Base-by-base conservation (phyloP, 2,797 vertebrate genomes). In the Poecilia wingei region DNA sequence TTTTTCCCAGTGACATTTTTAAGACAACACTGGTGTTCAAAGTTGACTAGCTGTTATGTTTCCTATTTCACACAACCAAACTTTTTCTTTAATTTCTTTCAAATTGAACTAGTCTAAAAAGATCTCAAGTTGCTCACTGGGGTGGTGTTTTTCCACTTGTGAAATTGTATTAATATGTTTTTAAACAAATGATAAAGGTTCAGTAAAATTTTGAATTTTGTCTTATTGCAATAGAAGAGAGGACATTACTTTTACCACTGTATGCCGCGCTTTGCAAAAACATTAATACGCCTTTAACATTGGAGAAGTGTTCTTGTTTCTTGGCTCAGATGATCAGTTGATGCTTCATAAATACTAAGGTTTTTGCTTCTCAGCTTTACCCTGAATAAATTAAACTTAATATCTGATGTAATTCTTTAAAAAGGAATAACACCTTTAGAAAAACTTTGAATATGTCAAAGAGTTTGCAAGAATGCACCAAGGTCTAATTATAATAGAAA, bases 271-370 rank as follows among this genome's bases (percentile, higher is more conserved):
- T n/a, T 55, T 55, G 9, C 53, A 8, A 55, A 55, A 55, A 46
- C 45, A 46, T 46, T 46, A 12, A 46, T 46, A 13, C 25, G 8
- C 53, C 25, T n/a, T 55, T 8, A n/a, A 55, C 8, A n/a, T n/a
- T 55, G 7, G 25, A 46, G 4, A 72, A 76, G 79, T 89, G 82
- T 76, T 33, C 81, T 80, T 85, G 78, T 69, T 89, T 72, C 25
- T 73, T 72, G 22, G 43, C 82, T 89, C 77, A 8, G 53, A 70
- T 55, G 53, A 66, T 28, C 70, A 39, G 79, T 51, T 51, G 86
- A 57, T 75, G 74, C 79, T 46, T 86, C 7, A 70, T 88, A 20
- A 79, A 84, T 66, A 76, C 74, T 74, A 83, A 89, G 75, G 79
- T 75, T 45, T 66, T 82, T 80, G 78, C 12, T 8, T 43, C 22